Conservation (phyloP, 1,140 invertebrate genomes). For the Tetramorium alpestre region DNA sequence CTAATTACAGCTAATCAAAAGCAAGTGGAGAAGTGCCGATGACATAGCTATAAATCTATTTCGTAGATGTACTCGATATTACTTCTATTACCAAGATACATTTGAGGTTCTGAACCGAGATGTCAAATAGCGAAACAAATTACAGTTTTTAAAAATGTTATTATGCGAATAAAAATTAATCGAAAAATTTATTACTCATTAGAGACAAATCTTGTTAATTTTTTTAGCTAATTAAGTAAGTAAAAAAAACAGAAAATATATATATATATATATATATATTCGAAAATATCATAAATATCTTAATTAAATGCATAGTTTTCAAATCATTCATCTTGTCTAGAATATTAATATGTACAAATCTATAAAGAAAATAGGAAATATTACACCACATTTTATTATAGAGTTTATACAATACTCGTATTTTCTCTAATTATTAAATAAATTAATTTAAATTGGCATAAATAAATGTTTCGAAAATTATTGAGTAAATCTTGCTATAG, state of each 20-base stretch:
- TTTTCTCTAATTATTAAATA: neutral
- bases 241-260: neutral
- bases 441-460: neutral
- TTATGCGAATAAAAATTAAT: neutral
- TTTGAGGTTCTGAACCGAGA: neutral
- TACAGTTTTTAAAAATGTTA: neutral
- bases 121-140: neutral
- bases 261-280: neutral
- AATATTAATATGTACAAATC: neutral
- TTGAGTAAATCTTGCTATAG: too few species aligned
- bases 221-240: neutral
- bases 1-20: slow-evolving; percentile 61
- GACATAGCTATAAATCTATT: slow-evolving; percentile 19
- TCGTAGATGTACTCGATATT: slow-evolving; percentile 13
- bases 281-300: neutral
- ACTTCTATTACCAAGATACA: slow-evolving; percentile 4
- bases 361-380: neutral
- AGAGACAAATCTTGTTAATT: neutral
- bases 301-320: neutral
- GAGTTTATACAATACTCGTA: neutral
- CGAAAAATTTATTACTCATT: neutral
- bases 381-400: neutral
- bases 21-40: slow-evolving; percentile 4
- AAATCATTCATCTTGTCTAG: neutral
- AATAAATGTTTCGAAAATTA: too few species aligned